phyloP scores from a whole-genome alignment of 2,888 invertebrate genomes.

The Andrena bicolor region DNA sequence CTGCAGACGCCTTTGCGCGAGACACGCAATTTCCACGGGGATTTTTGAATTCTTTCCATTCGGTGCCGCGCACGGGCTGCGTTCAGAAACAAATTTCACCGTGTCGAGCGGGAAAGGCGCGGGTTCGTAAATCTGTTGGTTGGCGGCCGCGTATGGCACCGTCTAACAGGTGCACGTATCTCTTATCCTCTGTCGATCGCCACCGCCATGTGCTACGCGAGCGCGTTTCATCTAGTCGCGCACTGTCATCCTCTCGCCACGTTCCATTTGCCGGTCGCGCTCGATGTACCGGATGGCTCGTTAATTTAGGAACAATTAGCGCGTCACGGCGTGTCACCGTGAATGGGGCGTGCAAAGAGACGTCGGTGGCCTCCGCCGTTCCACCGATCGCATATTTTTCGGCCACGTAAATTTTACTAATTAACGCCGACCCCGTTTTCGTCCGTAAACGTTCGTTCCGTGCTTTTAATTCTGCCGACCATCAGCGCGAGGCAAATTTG shows the following conservation, averaged over 20 bases:
- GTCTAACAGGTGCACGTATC: constrained; percentile 67
- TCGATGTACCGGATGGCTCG: constrained; percentile 74
- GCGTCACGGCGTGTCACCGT: constrained; percentile 65
- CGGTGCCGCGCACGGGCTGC: background rate
- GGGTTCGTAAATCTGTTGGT: constrained; percentile 68
- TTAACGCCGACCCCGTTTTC: constrained; percentile 19
- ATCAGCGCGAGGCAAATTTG: background rate
- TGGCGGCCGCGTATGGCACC: constrained; percentile 36
- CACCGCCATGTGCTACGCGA: constrained; percentile 41
- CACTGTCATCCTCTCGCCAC: constrained; percentile 68
- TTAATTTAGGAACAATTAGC: constrained; percentile 81
- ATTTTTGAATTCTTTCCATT: background rate
- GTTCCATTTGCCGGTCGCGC: constrained; percentile 75
- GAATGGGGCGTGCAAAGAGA: constrained; percentile 34
- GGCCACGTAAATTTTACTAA: constrained; percentile 54
- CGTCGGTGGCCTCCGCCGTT: constrained; percentile 6
- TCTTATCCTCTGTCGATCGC: constrained; percentile 69
- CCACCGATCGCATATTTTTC: constrained; percentile 24
- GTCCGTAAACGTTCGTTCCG: constrained; percentile 1
- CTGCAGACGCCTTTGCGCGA: background rate
- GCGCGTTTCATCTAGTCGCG: constrained; percentile 65
- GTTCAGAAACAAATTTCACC: constrained; percentile 7
- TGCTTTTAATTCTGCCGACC: background rate
- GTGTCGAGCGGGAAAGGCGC: constrained; percentile 8
- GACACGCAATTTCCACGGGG: background rate